phyloP scores from a whole-genome alignment of 2,113 vertebrate species.

The Hymenochirus boettgeri region DNA sequence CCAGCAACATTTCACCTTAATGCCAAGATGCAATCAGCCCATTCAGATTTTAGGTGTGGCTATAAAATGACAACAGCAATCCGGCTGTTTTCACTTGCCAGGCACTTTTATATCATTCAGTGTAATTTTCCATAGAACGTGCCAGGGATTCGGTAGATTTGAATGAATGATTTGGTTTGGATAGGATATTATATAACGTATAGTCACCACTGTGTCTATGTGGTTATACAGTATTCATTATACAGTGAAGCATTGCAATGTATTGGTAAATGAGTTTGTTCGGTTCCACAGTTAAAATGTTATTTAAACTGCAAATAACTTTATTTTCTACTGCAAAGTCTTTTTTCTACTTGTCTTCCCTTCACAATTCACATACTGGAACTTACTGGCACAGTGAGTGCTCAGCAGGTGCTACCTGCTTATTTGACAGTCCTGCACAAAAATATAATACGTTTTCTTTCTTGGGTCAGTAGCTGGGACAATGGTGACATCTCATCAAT shows the following conservation, averaged over 20 bases:
- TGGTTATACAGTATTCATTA: too few relatives aligned
- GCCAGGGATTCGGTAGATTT: too few relatives aligned
- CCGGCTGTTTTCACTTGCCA: background rate
- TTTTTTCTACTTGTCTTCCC: conserved; percentile 13
- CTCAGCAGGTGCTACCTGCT: conserved; percentile 4
- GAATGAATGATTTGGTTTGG: too few relatives aligned
- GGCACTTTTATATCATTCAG: conserved; percentile 4
- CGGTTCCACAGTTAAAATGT: too few relatives aligned
- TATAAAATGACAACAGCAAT: background rate
- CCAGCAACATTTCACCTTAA: too few relatives aligned
- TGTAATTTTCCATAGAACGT: background rate
- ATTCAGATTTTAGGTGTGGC: conserved; percentile 2
- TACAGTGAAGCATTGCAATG: too few relatives aligned
- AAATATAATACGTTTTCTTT: conserved; percentile 7
- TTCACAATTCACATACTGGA: background rate
- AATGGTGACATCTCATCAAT: conserved; percentile 2
- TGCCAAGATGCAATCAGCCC: conserved; percentile 8
- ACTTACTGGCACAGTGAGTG: background rate
- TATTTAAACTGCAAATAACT: too few relatives aligned
- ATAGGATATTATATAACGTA: too few relatives aligned
- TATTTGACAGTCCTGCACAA: conserved; percentile 2
- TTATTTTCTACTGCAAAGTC: background rate
- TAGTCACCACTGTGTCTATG: too few relatives aligned
- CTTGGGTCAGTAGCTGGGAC: background rate
- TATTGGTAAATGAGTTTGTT: too few relatives aligned